Base-by-base conservation (phyloP, 1,140 invertebrate species). In the Orius insidiosus region DNA sequence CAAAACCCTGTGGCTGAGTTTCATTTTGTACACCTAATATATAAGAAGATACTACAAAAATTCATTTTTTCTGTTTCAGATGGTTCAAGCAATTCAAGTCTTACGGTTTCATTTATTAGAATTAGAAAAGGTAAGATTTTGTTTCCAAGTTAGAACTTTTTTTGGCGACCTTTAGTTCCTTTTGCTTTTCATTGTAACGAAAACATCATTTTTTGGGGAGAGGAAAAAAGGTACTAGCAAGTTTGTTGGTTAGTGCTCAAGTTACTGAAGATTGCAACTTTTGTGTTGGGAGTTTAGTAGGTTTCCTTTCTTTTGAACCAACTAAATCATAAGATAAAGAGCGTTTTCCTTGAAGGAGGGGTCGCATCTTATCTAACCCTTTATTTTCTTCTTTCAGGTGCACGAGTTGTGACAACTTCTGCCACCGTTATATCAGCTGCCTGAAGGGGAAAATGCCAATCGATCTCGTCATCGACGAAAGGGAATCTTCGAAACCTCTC, bases 41-140 rank as follows among this genome's bases (percentile, higher is more conserved):
- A 24, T 24, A 24, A 24, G 7, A 24, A 24, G 7, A 24, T 24
- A 24, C 3, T 24, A 4, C 24, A 24, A 24, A 35, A 9, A 31
- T 45, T 1, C 10, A 35, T 31, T 15, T 48, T 61, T 75, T 67
- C 68, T 61, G 59, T 84, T 86, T 55, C 82, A 98, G 94, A 99
- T 99, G 96, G 90, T 99, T 64, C 95, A 98, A 78, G 90, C 95
- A 65, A 98, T 99, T 72, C 95, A 98, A 81, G 96, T 99, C 60
- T 79, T 99, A 68, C 83, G 96, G 74, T 98, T 98, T 87, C 96
- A 99, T 76, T 81, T 99, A 66, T 79, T 99, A 75, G 96, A 99
- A 76, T 81, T 99, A 74, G 96, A 98, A 94, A 99, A 99, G 85
- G 96, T 98, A 75, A 88, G 80, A 71, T 45, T 36, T 39, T 24